Evolutionary conservation across 2,113 vertebrate genomes (phyloP).

Genomic region (cat (Felis catus)): F.catus_Fca126_mat1.0 CM031417.1:142082501-142083000

Average conservation of each 20-base stretch:
- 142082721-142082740: not conserved
- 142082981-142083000: not conserved
- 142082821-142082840: not conserved
- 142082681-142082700: not conserved
- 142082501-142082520: not conserved
- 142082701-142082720: not conserved
- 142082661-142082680: not conserved
- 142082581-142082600: not conserved
- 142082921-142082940: not conserved
- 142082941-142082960: not conserved
- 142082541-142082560: not conserved
- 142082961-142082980: not conserved
- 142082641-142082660: not conserved
- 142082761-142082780: not conserved
- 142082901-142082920: not conserved
- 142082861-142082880: not conserved
- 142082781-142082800: not conserved
- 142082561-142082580: not conserved
- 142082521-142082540: not conserved
- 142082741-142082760: not conserved
- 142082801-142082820: not conserved
- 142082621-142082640: not conserved
- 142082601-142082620: not conserved
- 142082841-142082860: not conserved
- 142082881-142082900: not conserved